Base-by-base conservation (phyloP, 2,113 vertebrate species). In the Odobenus rosmarus region DNA sequence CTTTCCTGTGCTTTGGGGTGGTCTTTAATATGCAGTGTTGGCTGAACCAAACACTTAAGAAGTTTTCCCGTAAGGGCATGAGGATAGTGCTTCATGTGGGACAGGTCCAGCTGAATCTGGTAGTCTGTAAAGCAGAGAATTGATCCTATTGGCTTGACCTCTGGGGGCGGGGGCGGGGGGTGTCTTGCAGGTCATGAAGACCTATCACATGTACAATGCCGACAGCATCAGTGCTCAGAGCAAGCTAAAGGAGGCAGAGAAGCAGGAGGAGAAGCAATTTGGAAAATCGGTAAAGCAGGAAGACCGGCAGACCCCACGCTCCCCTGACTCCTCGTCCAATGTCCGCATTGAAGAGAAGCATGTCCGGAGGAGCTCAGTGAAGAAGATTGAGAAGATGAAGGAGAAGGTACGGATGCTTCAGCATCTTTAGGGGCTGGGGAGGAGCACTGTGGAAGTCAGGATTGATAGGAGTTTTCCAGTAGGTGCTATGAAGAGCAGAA, bases 311-410 rank as follows among this genome's bases (percentile, higher is more conserved):
- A 99, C 99, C 0, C 99, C 99, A 0, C 99, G 99, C 57, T 99
- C 99, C n/a, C 99, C 99, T 0, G 99, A 99, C 98, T 99, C 99
- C 0, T 98, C 99, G 4, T 98, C 99, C 98, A 99, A 98, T 1
- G 98, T 99, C 96, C 99, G 99, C 96, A 98, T 99, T 0, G 99
- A 99, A 28, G 99, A 99, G 92, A 99, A 99, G 2, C 99, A 99
- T 0, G 99, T 99, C 55, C 99, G 99, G 0, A 99, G 99, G 55
- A 99, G 99, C 99, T 99, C 99, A 0, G 99, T 99, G 67, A 99
- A 99, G 61, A 99, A 99, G 98, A 99, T 99, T 0, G 99, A 99
- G 98, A 99, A 99, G 97, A 99, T 99, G 99, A 99, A 99, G 98
- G 99, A 99, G 98, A 99, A 99, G 99, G 99, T 99, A 95, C 0